These are phyloP conservation scores for Teleogryllus occipitalis DNA, from an alignment of 1,140 invertebrate genomes.

Conservation along the genomic window DNA sequence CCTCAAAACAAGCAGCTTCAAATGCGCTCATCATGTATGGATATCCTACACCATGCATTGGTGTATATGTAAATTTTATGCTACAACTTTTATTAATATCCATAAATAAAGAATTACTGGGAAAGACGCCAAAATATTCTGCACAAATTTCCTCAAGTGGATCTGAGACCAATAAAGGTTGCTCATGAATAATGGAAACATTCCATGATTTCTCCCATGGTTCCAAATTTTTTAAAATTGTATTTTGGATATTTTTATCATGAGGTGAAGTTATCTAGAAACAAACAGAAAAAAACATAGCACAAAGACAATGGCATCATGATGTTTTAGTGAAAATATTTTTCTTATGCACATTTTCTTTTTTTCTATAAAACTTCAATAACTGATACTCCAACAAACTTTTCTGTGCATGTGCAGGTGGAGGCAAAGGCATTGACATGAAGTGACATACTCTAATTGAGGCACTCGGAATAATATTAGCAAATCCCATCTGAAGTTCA, in stretches of 20 bases:
- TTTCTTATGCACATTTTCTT: no score
- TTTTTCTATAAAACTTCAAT: no score
- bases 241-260: constrained; percentile 77
- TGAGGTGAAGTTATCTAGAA: constrained; percentile 81
- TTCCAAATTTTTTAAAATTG: constrained; percentile 69
- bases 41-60: constrained; percentile 96
- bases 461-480: no score
- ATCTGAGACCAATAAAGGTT: constrained; percentile 40
- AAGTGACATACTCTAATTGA: no score
- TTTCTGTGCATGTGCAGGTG: no score
- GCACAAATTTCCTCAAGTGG: constrained; percentile 49
- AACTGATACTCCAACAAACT: no score
- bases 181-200: constrained; percentile 33
- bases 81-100: constrained; percentile 50
- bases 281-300: background rate
- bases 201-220: constrained; percentile 63
- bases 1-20: constrained; percentile 62
- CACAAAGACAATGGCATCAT: no score
- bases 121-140: background rate
- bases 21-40: constrained; percentile 70
- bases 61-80: constrained; percentile 79
- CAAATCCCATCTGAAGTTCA: no score
- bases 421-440: no score
- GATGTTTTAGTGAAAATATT: no score
- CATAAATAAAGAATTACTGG: constrained; percentile 32